Conservation (phyloP, 2,888 invertebrate genomes). For the Bunonema sp. region DNA sequence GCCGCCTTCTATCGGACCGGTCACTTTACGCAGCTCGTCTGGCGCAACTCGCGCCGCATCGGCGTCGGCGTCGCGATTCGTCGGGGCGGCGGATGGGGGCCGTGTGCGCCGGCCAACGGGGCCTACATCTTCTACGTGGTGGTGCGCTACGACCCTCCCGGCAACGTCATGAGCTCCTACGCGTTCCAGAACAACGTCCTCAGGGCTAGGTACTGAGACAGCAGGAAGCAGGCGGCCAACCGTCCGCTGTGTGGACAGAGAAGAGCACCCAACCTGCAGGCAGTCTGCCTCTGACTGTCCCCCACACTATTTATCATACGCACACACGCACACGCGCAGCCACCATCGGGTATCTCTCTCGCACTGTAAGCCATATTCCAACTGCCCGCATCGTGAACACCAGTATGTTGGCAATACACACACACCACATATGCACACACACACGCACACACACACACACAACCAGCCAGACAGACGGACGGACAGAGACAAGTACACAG, state of each 20-base stretch:
- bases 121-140: conserved; percentile 19
- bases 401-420: no score
- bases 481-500: no score
- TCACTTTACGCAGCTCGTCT: conserved; percentile 37
- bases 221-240: not conserved
- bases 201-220: not conserved
- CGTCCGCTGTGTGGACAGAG: not conserved
- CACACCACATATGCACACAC: no score
- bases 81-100: conserved; percentile 2
- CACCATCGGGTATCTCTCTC: no score
- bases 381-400: no score
- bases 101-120: conserved; percentile 1
- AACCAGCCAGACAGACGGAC: no score
- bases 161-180: conserved; percentile 18
- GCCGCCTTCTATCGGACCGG: conserved; percentile 19
- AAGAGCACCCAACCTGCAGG: no score
- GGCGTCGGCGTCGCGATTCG: conserved; percentile 30
- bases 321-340: no score
- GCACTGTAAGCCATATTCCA: no score
- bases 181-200: conserved; percentile 16
- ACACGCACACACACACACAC: no score
- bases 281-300: no score
- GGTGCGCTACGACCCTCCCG: conserved; percentile 30
- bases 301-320: no score
- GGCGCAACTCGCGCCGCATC: conserved; percentile 19